These are phyloP conservation scores for Trichoplusia ni DNA, from an alignment of 1,140 invertebrate genomes.

Conservation along the genomic window DNA sequence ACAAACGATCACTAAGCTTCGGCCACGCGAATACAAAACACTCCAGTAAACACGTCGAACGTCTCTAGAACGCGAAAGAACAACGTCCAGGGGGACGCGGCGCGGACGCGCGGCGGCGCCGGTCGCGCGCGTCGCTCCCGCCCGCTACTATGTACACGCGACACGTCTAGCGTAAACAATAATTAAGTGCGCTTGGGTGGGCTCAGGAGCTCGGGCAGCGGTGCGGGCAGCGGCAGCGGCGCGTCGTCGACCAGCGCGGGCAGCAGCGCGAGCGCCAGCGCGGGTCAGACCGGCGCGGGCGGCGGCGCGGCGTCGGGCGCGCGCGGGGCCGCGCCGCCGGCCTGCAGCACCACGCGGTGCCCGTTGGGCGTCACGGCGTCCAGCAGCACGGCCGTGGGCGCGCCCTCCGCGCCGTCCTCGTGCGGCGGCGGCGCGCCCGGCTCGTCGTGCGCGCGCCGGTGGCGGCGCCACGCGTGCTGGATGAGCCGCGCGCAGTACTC, in stretches of 20 bases:
- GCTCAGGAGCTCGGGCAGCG: conserved; percentile 76
- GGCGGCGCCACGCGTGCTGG: conserved; percentile 95
- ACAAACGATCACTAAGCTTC: conserved; percentile 73
- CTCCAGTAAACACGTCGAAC: conserved; percentile 67
- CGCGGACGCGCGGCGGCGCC: conserved; percentile 46
- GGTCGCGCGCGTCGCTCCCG: conserved; percentile 43
- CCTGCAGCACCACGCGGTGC: conserved; percentile 94
- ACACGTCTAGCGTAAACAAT: conserved; percentile 75
- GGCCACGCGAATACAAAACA: conserved; percentile 73
- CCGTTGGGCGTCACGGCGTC: conserved; percentile 92
- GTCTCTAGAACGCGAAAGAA: conserved; percentile 61
- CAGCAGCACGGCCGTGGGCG: conserved; percentile 91
- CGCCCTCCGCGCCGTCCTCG: conserved; percentile 80
- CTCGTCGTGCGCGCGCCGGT: conserved; percentile 86
- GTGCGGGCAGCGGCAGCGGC: conserved; percentile 71
- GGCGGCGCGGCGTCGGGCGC: conserved; percentile 66
- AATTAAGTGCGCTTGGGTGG: conserved; percentile 77
- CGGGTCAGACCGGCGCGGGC: conserved; percentile 68
- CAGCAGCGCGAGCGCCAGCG: conserved; percentile 68
- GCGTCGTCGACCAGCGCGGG: conserved; percentile 59
- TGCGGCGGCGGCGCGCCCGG: conserved; percentile 80
- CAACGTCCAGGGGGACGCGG: conserved; percentile 55
- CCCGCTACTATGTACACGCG: conserved; percentile 60
- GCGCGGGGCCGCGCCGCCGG: conserved; percentile 85
- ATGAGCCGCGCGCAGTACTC: conserved; percentile 97